Conservation (phyloP, 2,113 vertebrate genomes). For the Mormyrus iriodes region DNA sequence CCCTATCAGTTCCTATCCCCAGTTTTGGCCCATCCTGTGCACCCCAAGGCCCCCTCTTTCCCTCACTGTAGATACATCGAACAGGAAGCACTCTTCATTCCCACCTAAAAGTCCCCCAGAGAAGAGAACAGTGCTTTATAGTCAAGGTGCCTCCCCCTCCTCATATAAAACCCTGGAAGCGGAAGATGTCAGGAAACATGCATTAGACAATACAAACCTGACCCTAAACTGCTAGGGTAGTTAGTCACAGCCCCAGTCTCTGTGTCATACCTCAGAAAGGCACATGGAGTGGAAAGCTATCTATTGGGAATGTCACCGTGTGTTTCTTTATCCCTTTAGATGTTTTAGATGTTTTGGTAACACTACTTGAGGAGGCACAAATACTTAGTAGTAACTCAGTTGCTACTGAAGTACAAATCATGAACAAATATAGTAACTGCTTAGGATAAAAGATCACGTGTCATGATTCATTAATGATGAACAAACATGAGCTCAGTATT, state of each 20-base stretch:
- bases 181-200: not conserved
- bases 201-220: not conserved
- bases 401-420: not conserved
- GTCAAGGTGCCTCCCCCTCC: not conserved
- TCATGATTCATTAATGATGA: too few species aligned
- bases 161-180: slow-evolving; percentile 1
- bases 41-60: not conserved
- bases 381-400: not conserved
- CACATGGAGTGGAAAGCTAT: not conserved
- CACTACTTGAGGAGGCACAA: not conserved
- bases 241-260: not conserved
- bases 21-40: not conserved
- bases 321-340: not conserved
- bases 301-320: not conserved
- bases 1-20: not conserved
- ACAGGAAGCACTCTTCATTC: slow-evolving; percentile 3
- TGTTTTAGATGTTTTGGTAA: not conserved
- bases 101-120: not conserved
- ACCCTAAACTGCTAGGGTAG: not conserved
- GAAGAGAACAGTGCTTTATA: not conserved
- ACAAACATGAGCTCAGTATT: too few species aligned
- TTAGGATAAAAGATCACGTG: too few species aligned
- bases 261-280: not conserved
- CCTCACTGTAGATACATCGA: not conserved
- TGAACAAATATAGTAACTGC: too few species aligned